A percentile compares a stretch with the other conserved stretches of the same genome.
Conservation (phyloP, 1,140 invertebrate species). For the Drosophila bocki region DNA sequence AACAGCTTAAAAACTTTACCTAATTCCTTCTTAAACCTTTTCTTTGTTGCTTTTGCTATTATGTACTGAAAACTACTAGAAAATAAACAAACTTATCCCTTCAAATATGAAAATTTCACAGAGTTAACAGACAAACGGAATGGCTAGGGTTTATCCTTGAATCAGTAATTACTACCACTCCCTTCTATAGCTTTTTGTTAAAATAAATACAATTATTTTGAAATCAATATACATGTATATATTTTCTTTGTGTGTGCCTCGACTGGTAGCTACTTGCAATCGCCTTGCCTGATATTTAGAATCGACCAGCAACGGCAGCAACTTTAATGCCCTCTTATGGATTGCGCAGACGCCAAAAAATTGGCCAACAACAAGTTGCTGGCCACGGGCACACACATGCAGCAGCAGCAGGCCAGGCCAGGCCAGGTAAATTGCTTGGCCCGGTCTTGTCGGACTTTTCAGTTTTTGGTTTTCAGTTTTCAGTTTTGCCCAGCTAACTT, state of each 20-base stretch:
- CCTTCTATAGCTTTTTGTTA: neutral
- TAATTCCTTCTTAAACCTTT: neutral
- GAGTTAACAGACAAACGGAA: neutral
- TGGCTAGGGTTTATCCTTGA: neutral
- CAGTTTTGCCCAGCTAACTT: conserved; percentile 19
- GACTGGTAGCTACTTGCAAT: conserved; percentile 65
- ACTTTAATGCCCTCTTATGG: conserved; percentile 77
- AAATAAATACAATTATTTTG: neutral
- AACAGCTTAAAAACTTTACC: neutral
- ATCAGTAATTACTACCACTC: neutral
- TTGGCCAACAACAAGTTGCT: conserved; percentile 73
- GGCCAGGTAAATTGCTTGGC: conserved; percentile 55
- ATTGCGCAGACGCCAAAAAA: conserved; percentile 76
- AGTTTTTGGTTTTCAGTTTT: conserved; percentile 17
- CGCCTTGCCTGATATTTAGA: conserved; percentile 59
- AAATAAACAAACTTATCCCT: neutral
- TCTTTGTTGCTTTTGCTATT: neutral
- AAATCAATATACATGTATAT: neutral
- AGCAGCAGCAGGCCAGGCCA: neutral
- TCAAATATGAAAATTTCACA: neutral
- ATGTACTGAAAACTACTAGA: neutral
- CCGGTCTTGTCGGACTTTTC: conserved; percentile 44
- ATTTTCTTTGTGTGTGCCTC: neutral
- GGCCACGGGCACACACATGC: conserved; percentile 42
- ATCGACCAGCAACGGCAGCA: conserved; percentile 41